phyloP scores from a whole-genome alignment of 92 coral and sea anemone species.

The Nematostella vectensis region DNA sequence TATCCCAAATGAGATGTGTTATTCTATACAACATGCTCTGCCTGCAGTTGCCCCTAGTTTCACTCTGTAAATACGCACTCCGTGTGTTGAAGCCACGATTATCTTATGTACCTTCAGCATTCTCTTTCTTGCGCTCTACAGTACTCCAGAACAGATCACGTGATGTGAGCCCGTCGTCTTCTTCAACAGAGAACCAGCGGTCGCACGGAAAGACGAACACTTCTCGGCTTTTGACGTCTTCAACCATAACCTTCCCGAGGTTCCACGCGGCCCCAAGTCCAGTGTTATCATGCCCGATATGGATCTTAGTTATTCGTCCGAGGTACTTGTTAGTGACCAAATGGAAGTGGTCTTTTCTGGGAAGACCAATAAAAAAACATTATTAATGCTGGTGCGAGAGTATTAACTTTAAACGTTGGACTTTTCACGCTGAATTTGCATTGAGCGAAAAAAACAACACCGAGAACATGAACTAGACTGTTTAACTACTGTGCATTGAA shows the following conservation, averaged over 20 bases:
- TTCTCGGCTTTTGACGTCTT: slow-evolving; percentile 42
- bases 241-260: slow-evolving; percentile 60
- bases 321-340: slow-evolving; percentile 29
- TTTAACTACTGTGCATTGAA: no score
- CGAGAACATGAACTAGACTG: no score
- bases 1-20: no score
- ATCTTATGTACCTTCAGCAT: slow-evolving; percentile 5
- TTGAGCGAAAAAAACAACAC: no score
- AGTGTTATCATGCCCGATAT: slow-evolving; percentile 80
- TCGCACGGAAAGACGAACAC: slow-evolving; percentile 59
- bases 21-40: no score
- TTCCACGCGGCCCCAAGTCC: slow-evolving; percentile 86
- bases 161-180: slow-evolving; percentile 48
- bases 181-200: slow-evolving; percentile 71
- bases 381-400: no score
- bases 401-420: no score
- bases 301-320: slow-evolving; percentile 64
- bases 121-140: slow-evolving; percentile 13
- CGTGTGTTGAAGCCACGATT: no score
- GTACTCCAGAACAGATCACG: slow-evolving; percentile 27
- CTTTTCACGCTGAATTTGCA: no score
- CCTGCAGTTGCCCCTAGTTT: no score
- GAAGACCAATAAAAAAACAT: slow-evolving; percentile 5
- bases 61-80: no score
- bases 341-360: slow-evolving; percentile 36